These are phyloP conservation scores for Prosopocoilus inquinatus DNA, from an alignment of 2,888 invertebrate genomes.

Conservation along the genomic window DNA sequence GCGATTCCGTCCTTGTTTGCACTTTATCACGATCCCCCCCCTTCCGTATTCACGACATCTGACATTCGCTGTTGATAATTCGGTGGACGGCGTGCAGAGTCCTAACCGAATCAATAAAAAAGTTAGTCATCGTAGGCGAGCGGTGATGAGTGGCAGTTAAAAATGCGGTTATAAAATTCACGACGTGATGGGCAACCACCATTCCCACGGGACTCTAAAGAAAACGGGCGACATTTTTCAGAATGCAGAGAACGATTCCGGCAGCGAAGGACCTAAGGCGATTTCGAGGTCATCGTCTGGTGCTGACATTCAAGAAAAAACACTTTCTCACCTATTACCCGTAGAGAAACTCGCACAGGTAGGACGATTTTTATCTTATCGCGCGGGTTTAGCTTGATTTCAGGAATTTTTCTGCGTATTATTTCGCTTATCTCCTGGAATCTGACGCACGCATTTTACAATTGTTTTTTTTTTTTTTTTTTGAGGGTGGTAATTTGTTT, in stretches of 20 bases:
- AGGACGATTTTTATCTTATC: conserved; percentile 18
- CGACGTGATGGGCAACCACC: conserved; percentile 46
- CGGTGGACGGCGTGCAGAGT: no score
- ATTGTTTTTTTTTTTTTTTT: no score
- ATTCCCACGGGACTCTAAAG: conserved; percentile 37
- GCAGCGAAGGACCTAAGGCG: conserved; percentile 52
- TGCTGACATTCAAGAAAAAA: conserved; percentile 63
- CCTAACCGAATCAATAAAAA: conserved; percentile 2
- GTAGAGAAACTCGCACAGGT: conserved; percentile 77
- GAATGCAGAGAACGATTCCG: conserved; percentile 42
- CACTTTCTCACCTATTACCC: conserved; percentile 63
- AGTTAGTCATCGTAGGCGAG: conserved; percentile 12
- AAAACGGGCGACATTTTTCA: conserved; percentile 36
- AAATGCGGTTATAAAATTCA: conserved; percentile 5
- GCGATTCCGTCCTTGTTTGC: no score
- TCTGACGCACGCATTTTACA: background rate
- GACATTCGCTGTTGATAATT: no score
- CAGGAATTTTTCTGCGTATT: background rate
- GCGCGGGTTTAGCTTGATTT: background rate
- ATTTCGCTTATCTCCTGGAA: background rate
- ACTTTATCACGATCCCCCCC: no score
- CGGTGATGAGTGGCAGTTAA: conserved; percentile 14
- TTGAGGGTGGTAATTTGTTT: background rate
- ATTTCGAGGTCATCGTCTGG: conserved; percentile 65
- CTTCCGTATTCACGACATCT: no score